Conservation (phyloP, 2,797 vertebrate genomes). For the Rhinoraja longicauda region DNA sequence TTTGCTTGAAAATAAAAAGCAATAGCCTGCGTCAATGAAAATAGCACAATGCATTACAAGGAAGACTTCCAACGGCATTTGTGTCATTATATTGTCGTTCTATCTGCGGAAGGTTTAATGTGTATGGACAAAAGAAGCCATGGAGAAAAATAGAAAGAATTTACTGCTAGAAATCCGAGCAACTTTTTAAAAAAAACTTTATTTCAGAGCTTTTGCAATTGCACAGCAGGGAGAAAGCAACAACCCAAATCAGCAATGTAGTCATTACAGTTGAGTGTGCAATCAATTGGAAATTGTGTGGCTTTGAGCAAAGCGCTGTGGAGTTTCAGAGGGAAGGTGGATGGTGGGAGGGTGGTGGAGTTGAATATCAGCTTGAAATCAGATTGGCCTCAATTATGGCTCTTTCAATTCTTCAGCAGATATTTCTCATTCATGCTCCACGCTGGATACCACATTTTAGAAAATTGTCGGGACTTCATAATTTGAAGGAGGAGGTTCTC, state of each 20-base stretch:
- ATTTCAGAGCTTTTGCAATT: constrained; percentile 9
- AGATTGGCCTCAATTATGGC: background rate
- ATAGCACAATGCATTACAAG: background rate
- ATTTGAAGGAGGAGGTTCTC: no score
- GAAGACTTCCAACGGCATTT: background rate
- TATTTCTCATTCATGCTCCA: background rate
- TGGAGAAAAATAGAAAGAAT: background rate
- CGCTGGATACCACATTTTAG: background rate
- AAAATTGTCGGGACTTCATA: background rate
- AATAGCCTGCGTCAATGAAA: background rate
- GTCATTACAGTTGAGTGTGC: constrained; percentile 4
- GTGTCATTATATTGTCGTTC: constrained; percentile 1
- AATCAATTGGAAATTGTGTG: background rate
- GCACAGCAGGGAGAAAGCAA: background rate
- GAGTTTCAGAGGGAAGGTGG: no score
- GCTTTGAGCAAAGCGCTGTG: background rate
- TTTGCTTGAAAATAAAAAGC: background rate
- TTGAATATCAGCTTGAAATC: constrained; percentile 9
- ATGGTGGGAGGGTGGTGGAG: no score
- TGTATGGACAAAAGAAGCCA: background rate
- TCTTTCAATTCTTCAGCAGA: background rate
- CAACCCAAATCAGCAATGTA: constrained; percentile 18
- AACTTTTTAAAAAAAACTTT: background rate
- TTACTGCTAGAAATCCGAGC: background rate
- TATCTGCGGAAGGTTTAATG: background rate